Conservation (phyloP, 2,113 vertebrate genomes). For the Heterochromis multidens region DNA sequence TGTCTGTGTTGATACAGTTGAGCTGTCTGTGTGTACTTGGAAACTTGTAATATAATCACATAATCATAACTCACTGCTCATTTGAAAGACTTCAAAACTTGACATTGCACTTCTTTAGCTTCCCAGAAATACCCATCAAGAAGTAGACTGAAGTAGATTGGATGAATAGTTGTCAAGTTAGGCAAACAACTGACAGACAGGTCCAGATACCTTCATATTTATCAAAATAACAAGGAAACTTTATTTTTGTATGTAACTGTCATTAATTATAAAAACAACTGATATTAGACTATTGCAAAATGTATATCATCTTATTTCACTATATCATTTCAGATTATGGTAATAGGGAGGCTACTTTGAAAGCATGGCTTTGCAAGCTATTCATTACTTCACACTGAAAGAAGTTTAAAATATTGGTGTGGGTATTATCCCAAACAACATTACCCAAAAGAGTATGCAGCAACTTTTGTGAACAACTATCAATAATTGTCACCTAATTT, state of each 20-base stretch:
- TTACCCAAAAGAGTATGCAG: background rate
- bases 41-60: constrained; percentile 23
- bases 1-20: constrained; percentile 7
- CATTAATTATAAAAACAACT: background rate
- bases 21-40: constrained; percentile 12
- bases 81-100: background rate
- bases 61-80: background rate
- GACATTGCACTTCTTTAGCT: background rate
- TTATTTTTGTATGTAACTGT: background rate
- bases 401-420: background rate
- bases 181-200: background rate
- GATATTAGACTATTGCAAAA: background rate
- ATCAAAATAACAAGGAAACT: background rate
- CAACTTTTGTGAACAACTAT: background rate
- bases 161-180: background rate
- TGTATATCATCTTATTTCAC: background rate
- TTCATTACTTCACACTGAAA: background rate
- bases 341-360: background rate
- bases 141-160: background rate
- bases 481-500: background rate
- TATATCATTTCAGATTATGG: background rate
- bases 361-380: background rate
- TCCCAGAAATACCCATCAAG: background rate
- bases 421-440: background rate
- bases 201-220: background rate